Percentiles rank a stretch among this genome's conserved stretches.
Conservation (phyloP, 2,797 vertebrate species). For the Tapirus indicus region DNA sequence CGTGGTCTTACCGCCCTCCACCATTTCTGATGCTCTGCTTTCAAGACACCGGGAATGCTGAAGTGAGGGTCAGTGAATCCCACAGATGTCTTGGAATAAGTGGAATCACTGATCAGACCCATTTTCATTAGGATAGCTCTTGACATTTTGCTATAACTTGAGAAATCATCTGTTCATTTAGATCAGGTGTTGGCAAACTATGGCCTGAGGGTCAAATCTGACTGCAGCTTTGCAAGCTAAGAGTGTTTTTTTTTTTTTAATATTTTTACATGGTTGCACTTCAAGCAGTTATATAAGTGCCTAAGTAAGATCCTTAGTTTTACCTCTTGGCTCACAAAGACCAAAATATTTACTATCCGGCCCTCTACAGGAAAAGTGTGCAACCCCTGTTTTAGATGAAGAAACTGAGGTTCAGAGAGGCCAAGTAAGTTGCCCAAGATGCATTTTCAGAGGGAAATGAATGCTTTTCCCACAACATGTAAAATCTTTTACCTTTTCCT, state of each 20-base stretch:
- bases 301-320: not conserved
- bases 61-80: not conserved
- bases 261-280: slow-evolving; percentile 4
- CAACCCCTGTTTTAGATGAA: not conserved
- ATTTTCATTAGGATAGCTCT: not conserved
- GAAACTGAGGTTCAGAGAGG: slow-evolving; percentile 23
- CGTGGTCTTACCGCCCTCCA: fast-evolving
- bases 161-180: slow-evolving; percentile 35
- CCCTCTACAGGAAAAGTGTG: not conserved
- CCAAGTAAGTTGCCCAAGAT: not conserved
- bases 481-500: not conserved
- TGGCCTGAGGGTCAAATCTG: not conserved
- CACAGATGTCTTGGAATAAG: not conserved
- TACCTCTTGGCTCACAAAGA: slow-evolving; percentile 4
- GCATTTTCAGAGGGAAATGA: not conserved
- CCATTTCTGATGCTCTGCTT: not conserved
- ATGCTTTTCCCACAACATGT: not conserved
- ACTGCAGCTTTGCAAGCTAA: not conserved
- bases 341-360: not conserved
- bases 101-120: not conserved
- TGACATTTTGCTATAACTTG: not conserved
- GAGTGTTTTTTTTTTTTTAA: not conserved
- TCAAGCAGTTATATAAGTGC: not conserved
- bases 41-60: not conserved
- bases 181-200: not conserved